A percentile compares a stretch with the other conserved stretches of the same genome.
Conservation (phyloP, 2,888 invertebrate species). For the Acholoe squamosa region DNA sequence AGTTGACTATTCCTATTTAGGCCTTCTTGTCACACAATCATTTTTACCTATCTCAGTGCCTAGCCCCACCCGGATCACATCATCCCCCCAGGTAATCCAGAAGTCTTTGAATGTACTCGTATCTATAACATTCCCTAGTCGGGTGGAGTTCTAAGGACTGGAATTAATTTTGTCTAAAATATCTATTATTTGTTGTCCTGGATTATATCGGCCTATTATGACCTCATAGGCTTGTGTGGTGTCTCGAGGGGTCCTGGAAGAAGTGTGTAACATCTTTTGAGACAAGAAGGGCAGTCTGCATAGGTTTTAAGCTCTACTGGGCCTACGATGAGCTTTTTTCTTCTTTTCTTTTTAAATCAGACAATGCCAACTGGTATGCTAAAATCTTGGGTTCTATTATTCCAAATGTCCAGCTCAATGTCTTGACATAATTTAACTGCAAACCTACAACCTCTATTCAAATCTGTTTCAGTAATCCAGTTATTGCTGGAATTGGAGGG, state of each 20-base stretch:
- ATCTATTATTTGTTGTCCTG: neutral
- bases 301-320: too few relatives aligned
- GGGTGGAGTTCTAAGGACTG: neutral
- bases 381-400: too few relatives aligned
- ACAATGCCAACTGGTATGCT: too few relatives aligned
- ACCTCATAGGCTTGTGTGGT: neutral
- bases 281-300: too few relatives aligned
- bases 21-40: neutral
- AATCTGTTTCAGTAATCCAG: too few relatives aligned
- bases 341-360: too few relatives aligned
- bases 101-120: neutral
- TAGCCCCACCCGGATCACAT: neutral
- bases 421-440: too few relatives aligned
- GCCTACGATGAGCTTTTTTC: too few relatives aligned
- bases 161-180: neutral
- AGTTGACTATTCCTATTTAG: too few relatives aligned
- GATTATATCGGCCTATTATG: neutral
- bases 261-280: neutral
- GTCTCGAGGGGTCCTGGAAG: neutral
- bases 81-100: slow-evolving; percentile 25
- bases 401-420: too few relatives aligned
- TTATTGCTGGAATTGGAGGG: too few relatives aligned
- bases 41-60: neutral
- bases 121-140: neutral
- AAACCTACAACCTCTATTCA: too few relatives aligned